These are phyloP conservation scores for Drosophila suzukii DNA, from an alignment of 1,140 invertebrate genomes.

Conservation along the genomic window DNA sequence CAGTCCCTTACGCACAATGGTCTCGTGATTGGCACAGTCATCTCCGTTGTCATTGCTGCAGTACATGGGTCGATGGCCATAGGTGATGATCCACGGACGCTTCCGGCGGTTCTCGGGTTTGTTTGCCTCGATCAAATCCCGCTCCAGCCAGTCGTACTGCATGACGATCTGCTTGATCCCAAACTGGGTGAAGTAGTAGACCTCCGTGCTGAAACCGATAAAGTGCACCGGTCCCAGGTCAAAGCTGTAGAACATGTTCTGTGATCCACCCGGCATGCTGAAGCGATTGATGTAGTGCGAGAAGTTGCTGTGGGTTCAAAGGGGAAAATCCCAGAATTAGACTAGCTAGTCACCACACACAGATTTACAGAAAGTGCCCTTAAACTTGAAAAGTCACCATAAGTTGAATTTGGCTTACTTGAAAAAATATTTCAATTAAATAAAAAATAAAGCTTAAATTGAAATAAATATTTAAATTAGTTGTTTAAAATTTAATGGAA, in stretches of 20 bases:
- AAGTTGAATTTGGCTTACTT: no score
- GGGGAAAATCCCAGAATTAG: not conserved
- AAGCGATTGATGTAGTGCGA: conserved; percentile 94
- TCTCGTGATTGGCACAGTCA: conserved; percentile 93
- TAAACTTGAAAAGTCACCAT: not conserved
- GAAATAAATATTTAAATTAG: no score
- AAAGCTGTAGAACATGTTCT: conserved; percentile 95
- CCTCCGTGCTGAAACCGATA: conserved; percentile 96
- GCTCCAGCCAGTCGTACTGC: conserved; percentile 95
- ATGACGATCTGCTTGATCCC: conserved; percentile 92
- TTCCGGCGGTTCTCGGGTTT: conserved; percentile 87
- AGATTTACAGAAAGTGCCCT: not conserved
- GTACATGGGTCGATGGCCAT: conserved; percentile 98
- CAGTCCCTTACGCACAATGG: conserved; percentile 90
- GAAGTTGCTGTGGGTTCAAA: conserved; percentile 91
- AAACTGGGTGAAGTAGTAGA: conserved; percentile 96
- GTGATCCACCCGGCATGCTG: conserved; percentile 92
- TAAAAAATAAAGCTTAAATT: no score
- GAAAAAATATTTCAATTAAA: no score
- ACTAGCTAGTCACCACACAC: not conserved
- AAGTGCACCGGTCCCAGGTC: conserved; percentile 97
- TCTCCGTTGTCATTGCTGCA: conserved; percentile 95
- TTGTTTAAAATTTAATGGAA: no score
- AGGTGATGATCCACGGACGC: conserved; percentile 96
- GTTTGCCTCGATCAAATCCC: conserved; percentile 91